Base-by-base conservation (phyloP, 2,113 vertebrate genomes). In the Anthoscopus minutus region DNA sequence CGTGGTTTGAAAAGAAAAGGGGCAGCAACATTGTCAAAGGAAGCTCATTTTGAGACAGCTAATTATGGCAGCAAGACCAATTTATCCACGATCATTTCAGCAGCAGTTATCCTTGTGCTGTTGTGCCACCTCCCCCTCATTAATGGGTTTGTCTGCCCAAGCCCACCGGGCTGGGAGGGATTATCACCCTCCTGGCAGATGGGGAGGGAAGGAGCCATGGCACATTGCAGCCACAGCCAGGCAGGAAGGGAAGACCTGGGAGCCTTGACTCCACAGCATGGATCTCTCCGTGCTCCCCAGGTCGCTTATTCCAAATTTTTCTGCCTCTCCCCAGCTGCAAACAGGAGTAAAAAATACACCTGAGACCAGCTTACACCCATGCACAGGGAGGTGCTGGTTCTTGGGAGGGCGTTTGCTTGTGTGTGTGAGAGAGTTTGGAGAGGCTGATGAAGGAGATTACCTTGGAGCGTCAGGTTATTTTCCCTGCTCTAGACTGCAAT, bases 371-470 rank as follows among this genome's bases (percentile, higher is more conserved):
- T 23, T 6, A 19, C 10, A 24, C 2, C 7, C 27, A 16, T 28
- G 47, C 54, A 50, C 10, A 51, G 60, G 10, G 8, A 69, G 58
- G 15, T 38, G 48, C 56, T 45, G 86, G 58, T 88, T 31, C 90
- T 92, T 30, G n/a, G 82, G 73, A 85, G 48, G 9, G 0, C 51
- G 89, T 85, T 84, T 84, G 91, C 53, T 10, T 38, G 6, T 15
- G 45, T 60, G 21, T 57, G 50, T 57, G 37, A 14, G 48, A 44
- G 76, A 21, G 21, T 79, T 78, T 81, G 82, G 76, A 86, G 88
- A 90, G 72, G 82, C 48, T 90, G 79, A 40, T 18, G 67, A 70
- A 93, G 79, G 86, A 95, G 82, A 93, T 93, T 40, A 64, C 88
- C 78, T 71, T 70, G 82, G 62, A 94, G 82, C n/a, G 64, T 86